Evolutionary conservation across 2,797 vertebrate species (phyloP).

Genomic region (Chelon auratus): DNA sequence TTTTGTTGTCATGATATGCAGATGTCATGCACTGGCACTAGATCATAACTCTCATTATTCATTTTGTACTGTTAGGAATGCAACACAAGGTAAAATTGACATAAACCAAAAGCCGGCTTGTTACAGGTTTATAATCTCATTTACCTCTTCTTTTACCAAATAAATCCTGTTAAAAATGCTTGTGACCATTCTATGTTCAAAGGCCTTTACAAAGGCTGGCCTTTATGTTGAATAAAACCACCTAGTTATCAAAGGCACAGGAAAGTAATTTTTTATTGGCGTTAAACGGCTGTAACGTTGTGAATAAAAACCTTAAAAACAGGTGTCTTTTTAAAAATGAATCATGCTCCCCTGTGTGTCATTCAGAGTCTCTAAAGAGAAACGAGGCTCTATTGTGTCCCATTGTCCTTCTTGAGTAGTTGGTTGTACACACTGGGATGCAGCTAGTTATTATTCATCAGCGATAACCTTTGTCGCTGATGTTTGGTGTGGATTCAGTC

Average conservation of each 20-base stretch:
- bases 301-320: slow-evolving; percentile 4
- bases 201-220: background rate
- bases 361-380: slow-evolving; percentile 20
- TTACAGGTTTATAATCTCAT: no score
- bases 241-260: background rate
- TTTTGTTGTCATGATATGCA: background rate
- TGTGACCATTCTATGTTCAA: background rate
- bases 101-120: background rate
- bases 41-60: background rate
- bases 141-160: no score
- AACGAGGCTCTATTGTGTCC: background rate
- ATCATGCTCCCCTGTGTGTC: background rate
- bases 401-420: slow-evolving; percentile 31
- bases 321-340: background rate
- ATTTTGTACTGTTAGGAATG: background rate
- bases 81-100: background rate
- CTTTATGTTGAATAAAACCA: background rate
- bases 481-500: slow-evolving; percentile 60
- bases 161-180: background rate
- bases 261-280: no score
- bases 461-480: slow-evolving; percentile 52
- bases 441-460: slow-evolving; percentile 56
- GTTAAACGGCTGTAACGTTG: no score
- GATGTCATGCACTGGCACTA: background rate
- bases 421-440: slow-evolving; percentile 9